These are phyloP conservation scores for Drosophila subquinaria DNA, from an alignment of 2,888 invertebrate species.

Conservation along the genomic window DNA sequence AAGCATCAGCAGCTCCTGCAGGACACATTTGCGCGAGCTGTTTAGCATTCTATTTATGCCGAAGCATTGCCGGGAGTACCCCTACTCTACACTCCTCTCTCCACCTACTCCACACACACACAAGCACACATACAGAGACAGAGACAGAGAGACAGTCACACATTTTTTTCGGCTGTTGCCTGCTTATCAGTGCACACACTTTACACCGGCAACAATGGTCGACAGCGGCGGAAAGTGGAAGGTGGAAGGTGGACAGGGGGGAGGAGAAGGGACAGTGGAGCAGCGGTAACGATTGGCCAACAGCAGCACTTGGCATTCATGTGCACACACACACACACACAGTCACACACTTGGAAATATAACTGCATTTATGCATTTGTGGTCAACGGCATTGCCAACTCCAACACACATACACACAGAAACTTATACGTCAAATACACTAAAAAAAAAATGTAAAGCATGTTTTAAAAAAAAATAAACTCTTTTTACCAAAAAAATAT, in stretches of 20 bases:
- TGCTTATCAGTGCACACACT: constrained; percentile 66
- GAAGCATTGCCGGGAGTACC: constrained; percentile 36
- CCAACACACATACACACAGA: constrained; percentile 12
- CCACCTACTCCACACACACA: neutral
- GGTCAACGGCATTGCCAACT: constrained; percentile 60
- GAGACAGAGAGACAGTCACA: constrained; percentile 2
- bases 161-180: constrained; percentile 50
- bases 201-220: constrained; percentile 57
- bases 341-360: constrained; percentile 21
- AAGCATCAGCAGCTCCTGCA: constrained; percentile 39
- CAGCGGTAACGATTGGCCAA: constrained; percentile 43
- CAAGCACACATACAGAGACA: constrained; percentile 12
- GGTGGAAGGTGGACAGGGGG: neutral
- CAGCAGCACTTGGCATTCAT: constrained; percentile 61
- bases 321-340: constrained; percentile 23
- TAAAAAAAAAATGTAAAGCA: constrained; percentile 9
- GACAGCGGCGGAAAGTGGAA: neutral
- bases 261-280: neutral
- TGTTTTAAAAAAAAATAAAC: neutral
- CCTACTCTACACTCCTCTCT: neutral
- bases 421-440: constrained; percentile 38
- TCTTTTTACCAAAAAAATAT: no score
- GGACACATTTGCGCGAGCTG: constrained; percentile 63
- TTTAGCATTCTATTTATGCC: constrained; percentile 69
- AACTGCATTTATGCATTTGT: constrained; percentile 61